Evolutionary conservation across 1,140 invertebrate species (phyloP), one percentile per base, ranked within the genome.

Genomic region (Hyposmocoma kahamanoa): DNA sequence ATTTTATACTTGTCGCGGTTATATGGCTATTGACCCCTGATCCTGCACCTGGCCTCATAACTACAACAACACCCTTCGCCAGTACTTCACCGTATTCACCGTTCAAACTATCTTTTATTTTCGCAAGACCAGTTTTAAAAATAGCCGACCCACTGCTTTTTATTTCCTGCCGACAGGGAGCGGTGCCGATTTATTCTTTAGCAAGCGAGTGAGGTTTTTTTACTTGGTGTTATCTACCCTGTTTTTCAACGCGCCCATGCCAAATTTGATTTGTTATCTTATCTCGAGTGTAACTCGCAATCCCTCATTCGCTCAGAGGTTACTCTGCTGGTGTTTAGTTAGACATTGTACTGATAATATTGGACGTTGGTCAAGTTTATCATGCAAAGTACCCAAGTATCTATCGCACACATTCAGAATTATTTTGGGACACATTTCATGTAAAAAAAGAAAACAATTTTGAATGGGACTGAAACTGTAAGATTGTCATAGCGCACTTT

Each of bases 21-120:
- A 22, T 38, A 50, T 58, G 72, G 74, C 45, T 67, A 67, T 64
- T 72, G 72, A 74, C 71, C 74, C 62, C 66, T 15, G 32, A 34
- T 43, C 28, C 41, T 59, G 42, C 62, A 73, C 62, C 66, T 67
- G 64, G 62, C 45, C 51, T 42, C 51, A 30, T 56, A 18, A 47
- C 15, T 15, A 17, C 49, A 48, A 43, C 48, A 38, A 38, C 45
- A 57, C 66, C 66, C 60, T 53, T 36, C 32, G 18, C 13, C 8
- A 36, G 13, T 17, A 13, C 32, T 26, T 13, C n/a, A 36, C 32
- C 6, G 32, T 17, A 17, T n/a, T n/a, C 32, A 36, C 32, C 18
- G 24, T 36, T 17, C 32, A 36, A 36, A n/a, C 13, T 30, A 42
- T 61, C 42, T 46, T 56, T 57, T 62, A 57, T 63, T 47, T 61